Evolutionary conservation across 2,888 invertebrate genomes (phyloP).

Genomic region (Spilarctia lutea): DNA sequence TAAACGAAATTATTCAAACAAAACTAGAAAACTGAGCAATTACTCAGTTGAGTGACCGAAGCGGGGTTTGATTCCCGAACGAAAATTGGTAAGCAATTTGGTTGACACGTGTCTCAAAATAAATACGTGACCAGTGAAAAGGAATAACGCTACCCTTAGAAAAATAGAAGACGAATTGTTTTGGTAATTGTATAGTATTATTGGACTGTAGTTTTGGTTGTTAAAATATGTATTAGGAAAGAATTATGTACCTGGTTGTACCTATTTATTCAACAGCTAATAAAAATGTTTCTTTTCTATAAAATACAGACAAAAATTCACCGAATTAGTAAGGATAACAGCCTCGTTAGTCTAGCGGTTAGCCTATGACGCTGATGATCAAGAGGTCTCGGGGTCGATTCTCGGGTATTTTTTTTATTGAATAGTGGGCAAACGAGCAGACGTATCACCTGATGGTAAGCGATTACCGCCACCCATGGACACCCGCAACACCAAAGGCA

Average conservation of each 20-base stretch:
- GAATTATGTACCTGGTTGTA: background rate
- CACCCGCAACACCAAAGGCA: too few species aligned
- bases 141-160: slow-evolving; percentile 28
- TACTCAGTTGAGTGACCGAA: slow-evolving; percentile 54
- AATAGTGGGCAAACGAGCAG: too few species aligned
- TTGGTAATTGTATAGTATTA: slow-evolving; percentile 11
- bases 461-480: too few species aligned
- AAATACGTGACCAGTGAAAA: slow-evolving; percentile 35
- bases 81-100: slow-evolving; percentile 62
- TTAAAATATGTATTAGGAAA: slow-evolving; percentile 1
- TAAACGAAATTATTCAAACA: slow-evolving; percentile 37
- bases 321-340: too few species aligned
- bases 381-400: too few species aligned
- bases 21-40: slow-evolving; percentile 48
- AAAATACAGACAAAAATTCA: too few species aligned
- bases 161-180: slow-evolving; percentile 26
- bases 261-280: background rate
- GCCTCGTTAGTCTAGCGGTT: too few species aligned
- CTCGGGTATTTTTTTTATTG: too few species aligned
- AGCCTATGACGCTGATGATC: too few species aligned
- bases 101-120: slow-evolving; percentile 60
- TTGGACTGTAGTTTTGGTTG: background rate
- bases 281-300: background rate
- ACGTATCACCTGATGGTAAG: too few species aligned
- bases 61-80: slow-evolving; percentile 32